phyloP scores from a whole-genome alignment of 2,797 vertebrate genomes.

The Apogon talboti region DNA sequence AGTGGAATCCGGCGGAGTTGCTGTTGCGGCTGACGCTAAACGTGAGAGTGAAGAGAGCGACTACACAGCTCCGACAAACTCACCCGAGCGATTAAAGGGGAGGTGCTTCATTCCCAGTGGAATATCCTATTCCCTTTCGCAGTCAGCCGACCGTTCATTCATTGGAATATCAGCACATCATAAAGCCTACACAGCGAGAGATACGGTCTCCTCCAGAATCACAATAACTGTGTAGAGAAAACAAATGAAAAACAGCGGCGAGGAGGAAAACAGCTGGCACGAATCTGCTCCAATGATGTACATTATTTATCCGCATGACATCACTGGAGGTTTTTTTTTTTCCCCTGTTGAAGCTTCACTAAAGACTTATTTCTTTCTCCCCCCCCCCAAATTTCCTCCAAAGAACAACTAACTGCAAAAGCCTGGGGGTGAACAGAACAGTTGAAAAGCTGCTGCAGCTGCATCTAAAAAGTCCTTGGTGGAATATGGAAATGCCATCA shows the following conservation, averaged over 20 bases:
- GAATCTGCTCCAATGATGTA: constrained; percentile 46
- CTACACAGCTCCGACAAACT: constrained; percentile 61
- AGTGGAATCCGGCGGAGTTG: constrained; percentile 40
- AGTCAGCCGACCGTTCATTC: constrained; percentile 72
- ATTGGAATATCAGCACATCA: constrained; percentile 65
- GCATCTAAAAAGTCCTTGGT: background rate
- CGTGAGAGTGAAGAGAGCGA: constrained; percentile 65
- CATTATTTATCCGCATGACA: constrained; percentile 71
- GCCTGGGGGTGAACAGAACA: constrained; percentile 14
- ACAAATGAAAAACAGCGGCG: constrained; percentile 15
- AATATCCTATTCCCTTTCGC: constrained; percentile 59
- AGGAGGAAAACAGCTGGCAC: constrained; percentile 16
- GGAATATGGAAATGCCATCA: constrained; percentile 9
- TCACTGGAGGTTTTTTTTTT: constrained; percentile 51
- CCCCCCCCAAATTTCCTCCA: too few species aligned
- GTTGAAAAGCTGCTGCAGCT: background rate
- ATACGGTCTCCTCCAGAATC: constrained; percentile 6
- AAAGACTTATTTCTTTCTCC: constrained; percentile 14
- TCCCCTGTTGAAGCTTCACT: constrained; percentile 31
- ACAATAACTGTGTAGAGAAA: background rate
- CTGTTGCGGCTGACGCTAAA: constrained; percentile 60
- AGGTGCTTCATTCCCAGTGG: constrained; percentile 75
- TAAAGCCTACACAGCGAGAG: constrained; percentile 41
- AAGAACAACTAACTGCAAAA: constrained; percentile 9
- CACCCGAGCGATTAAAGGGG: constrained; percentile 81